Percentiles rank a stretch among this genome's conserved stretches.
Evolutionary conservation across 2,113 vertebrate species (phyloP).

Genomic region (Centropus unirufus): DNA sequence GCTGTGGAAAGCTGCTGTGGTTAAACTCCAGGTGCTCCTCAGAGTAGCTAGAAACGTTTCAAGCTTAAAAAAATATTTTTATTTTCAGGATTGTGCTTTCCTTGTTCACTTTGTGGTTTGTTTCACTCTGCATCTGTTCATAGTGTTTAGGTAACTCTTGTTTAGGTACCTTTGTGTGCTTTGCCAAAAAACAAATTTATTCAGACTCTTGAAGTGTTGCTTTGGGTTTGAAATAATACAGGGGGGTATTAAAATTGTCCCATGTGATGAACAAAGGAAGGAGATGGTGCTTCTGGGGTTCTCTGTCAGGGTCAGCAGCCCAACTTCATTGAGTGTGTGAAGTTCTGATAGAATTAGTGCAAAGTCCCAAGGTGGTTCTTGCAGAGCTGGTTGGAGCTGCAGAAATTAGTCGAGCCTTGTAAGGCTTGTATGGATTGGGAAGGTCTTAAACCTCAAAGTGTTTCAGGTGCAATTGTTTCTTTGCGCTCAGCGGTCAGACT

Average conservation of each 20-base stretch:
- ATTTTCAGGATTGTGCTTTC: background rate
- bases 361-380: background rate
- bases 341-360: background rate
- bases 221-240: background rate
- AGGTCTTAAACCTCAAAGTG: background rate
- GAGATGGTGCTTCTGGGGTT: background rate
- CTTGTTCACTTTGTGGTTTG: background rate
- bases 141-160: background rate
- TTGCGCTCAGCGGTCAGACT: accelerated
- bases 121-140: background rate
- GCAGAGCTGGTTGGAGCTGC: background rate
- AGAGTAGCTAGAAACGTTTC: background rate
- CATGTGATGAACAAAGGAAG: background rate
- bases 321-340: accelerated
- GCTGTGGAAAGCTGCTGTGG: background rate
- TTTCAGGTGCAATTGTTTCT: background rate
- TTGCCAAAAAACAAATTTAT: background rate
- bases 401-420: accelerated
- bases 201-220: background rate
- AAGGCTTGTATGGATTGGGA: background rate
- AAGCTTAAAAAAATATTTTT: background rate
- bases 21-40: background rate
- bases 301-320: background rate
- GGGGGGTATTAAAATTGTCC: background rate
- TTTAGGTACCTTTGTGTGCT: background rate